Evolutionary conservation across 2,113 vertebrate genomes (phyloP).

Genomic region (Cyrtonyx montezumae): DNA sequence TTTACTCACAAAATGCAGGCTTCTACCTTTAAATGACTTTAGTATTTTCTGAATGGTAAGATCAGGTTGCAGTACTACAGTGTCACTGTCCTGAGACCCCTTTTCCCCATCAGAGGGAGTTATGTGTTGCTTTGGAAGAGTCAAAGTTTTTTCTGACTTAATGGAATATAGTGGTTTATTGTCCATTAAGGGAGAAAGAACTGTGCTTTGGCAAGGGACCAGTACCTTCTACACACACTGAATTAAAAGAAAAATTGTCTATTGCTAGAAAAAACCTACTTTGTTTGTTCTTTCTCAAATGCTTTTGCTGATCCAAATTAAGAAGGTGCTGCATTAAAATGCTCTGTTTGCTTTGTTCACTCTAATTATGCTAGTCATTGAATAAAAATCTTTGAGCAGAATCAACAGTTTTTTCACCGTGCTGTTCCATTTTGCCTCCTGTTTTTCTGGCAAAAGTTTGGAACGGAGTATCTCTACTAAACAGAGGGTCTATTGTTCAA

Average conservation of each 20-base stretch:
- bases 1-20: background rate
- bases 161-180: background rate
- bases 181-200: background rate
- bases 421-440: background rate
- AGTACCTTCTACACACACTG: background rate
- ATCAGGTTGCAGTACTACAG: background rate
- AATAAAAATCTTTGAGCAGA: background rate
- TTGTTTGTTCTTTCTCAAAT: background rate
- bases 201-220: background rate
- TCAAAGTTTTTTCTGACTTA: background rate
- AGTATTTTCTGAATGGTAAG: background rate
- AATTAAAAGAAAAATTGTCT: background rate
- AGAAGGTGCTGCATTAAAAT: background rate
- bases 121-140: background rate
- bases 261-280: background rate
- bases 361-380: background rate
- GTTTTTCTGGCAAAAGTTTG: conserved; percentile 12
- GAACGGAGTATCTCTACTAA: background rate
- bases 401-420: background rate
- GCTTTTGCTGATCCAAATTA: background rate
- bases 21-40: background rate
- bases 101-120: background rate
- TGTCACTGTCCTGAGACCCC: background rate
- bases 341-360: background rate
- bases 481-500: background rate